Evolutionary conservation across 2,888 invertebrate species (phyloP).

Genomic region (Melikaiella ostensackeni): DNA sequence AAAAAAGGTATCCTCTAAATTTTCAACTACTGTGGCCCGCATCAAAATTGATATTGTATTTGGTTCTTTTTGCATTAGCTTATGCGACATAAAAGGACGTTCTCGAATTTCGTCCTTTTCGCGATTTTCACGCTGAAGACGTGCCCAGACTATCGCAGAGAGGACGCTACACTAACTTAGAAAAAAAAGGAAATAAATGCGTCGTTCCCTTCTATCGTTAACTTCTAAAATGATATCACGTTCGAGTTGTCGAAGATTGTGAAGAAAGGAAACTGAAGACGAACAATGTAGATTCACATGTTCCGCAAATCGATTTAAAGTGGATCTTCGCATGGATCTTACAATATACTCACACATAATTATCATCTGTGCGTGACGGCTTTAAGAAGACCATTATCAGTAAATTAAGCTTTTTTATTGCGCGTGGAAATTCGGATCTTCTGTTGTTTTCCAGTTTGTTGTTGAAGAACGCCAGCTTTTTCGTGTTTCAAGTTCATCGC

Average conservation of each 20-base stretch:
- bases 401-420: constrained; percentile 53
- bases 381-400: constrained; percentile 50
- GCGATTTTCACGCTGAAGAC: constrained; percentile 5
- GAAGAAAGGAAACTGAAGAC: constrained; percentile 23
- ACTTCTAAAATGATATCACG: constrained; percentile 25
- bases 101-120: constrained; percentile 10
- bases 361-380: constrained; percentile 30
- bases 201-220: constrained; percentile 32
- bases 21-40: constrained; percentile 73
- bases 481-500: constrained; percentile 15
- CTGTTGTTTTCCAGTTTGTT: constrained; percentile 24
- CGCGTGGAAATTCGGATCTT: constrained; percentile 54
- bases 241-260: constrained; percentile 35
- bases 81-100: constrained; percentile 27
- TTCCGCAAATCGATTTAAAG: constrained; percentile 27
- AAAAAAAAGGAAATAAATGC: constrained; percentile 29
- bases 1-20: constrained; percentile 66
- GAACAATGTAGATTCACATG: constrained; percentile 23
- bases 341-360: constrained; percentile 39
- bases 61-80: constrained; percentile 48
- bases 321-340: constrained; percentile 25
- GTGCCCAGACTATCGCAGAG: constrained; percentile 13
- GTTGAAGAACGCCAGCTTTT: constrained; percentile 19
- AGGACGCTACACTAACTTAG: constrained; percentile 28
- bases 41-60: constrained; percentile 53